phyloP scores from a whole-genome alignment of 2,888 invertebrate genomes.

The Ischnura elegans region DNA sequence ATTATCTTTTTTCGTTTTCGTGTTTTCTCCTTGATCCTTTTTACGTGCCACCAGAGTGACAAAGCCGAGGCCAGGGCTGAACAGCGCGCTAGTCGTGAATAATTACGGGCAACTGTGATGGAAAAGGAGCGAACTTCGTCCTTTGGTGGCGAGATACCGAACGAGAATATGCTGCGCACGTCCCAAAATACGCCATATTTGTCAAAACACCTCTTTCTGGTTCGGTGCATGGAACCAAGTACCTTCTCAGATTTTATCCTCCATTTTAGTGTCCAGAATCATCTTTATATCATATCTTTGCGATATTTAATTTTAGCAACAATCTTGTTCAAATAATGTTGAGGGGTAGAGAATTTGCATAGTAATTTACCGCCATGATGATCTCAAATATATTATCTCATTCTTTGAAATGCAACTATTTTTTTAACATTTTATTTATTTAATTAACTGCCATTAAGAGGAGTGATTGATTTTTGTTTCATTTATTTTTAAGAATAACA shows the following conservation, averaged over 20 bases:
- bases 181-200: background rate
- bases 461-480: too few species aligned
- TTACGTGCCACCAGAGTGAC: background rate
- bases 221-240: background rate
- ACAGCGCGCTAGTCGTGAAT: background rate
- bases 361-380: too few species aligned
- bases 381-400: too few species aligned
- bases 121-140: background rate
- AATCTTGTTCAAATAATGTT: too few species aligned
- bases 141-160: background rate
- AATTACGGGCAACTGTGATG: background rate
- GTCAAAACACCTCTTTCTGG: background rate
- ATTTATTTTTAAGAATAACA: too few species aligned
- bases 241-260: background rate
- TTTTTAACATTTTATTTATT: too few species aligned
- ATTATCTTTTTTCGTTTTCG: background rate
- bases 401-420: too few species aligned
- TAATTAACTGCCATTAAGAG: too few species aligned
- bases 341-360: too few species aligned
- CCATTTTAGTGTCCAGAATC: background rate
- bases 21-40: background rate
- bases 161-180: background rate
- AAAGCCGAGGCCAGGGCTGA: background rate
- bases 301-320: too few species aligned
- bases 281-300: too few species aligned